Percentiles rank a stretch among this genome's conserved stretches.
phyloP scores from a whole-genome alignment of 2,888 invertebrate species.

The Caenorhabditis sinica region DNA sequence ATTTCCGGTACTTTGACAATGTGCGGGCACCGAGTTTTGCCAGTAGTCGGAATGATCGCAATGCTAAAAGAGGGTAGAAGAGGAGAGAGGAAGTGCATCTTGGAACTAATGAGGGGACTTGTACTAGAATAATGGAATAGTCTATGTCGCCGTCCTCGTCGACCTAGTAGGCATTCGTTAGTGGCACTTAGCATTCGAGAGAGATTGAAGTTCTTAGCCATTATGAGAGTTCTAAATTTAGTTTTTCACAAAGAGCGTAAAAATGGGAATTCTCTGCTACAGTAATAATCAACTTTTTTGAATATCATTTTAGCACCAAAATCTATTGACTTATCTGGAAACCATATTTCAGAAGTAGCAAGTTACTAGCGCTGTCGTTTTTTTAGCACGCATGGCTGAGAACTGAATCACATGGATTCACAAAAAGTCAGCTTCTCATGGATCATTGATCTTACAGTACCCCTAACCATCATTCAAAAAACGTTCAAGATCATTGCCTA shows the following conservation, averaged over 20 bases:
- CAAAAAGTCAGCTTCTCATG: neutral
- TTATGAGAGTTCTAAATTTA: no score
- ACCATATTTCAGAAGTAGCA: no score
- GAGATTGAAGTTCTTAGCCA: neutral
- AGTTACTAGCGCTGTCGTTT: no score
- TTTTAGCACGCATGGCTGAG: no score
- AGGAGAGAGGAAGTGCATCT: no score
- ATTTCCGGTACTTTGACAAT: conserved; percentile 36
- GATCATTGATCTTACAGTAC: neutral
- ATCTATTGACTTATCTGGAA: no score
- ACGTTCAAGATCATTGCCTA: conserved; percentile 9
- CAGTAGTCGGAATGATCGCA: conserved; percentile 10
- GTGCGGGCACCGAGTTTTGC: conserved; percentile 1
- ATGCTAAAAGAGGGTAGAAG: neutral
- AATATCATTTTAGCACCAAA: no score
- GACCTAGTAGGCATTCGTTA: neutral
- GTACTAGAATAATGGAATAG: conserved; percentile 8
- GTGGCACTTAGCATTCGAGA: neutral
- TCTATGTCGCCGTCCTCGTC: neutral
- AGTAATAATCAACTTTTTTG: no score
- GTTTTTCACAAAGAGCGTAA: no score
- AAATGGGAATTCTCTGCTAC: no score
- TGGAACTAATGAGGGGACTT: conserved; percentile 8
- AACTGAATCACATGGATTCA: no score
- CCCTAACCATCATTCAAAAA: neutral